These are phyloP conservation scores for Ophraella communa DNA, from an alignment of 2,888 invertebrate species.

Conservation along the genomic window DNA sequence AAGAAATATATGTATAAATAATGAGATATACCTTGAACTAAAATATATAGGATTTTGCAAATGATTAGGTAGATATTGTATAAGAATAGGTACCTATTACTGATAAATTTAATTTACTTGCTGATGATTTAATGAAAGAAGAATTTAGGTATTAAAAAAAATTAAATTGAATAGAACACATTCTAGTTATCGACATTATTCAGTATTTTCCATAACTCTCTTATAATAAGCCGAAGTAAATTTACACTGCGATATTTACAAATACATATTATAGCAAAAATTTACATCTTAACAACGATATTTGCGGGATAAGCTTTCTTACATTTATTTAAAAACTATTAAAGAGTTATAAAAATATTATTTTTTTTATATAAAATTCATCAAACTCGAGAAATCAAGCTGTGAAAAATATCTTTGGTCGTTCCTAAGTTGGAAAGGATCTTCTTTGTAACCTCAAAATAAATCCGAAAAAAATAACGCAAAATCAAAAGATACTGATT, in stretches of 20 bases:
- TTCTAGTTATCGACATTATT: neutral
- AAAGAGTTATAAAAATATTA: conserved; percentile 10
- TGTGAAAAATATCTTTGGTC: conserved; percentile 29
- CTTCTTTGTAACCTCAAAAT: neutral
- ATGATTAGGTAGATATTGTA: no score
- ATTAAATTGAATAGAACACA: no score
- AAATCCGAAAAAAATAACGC: neutral
- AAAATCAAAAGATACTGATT: no score
- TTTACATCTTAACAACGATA: neutral
- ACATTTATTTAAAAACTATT: conserved; percentile 1
- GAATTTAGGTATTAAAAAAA: no score
- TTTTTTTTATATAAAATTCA: conserved; percentile 10
- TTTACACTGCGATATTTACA: neutral
- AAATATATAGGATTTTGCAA: no score
- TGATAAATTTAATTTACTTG: no score
- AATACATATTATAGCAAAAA: neutral
- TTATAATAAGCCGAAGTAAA: neutral
- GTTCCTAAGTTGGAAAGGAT: neutral
- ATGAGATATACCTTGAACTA: no score
- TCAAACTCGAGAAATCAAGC: conserved; percentile 24
- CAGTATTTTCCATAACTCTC: neutral
- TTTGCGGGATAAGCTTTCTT: neutral
- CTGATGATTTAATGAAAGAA: no score
- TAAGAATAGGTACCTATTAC: no score
- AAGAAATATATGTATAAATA: no score